A percentile compares a stretch with the other conserved stretches of the same genome.
Evolutionary conservation across 2,888 invertebrate species (phyloP).

Genomic region (Ornithoptera alexandrae): DNA sequence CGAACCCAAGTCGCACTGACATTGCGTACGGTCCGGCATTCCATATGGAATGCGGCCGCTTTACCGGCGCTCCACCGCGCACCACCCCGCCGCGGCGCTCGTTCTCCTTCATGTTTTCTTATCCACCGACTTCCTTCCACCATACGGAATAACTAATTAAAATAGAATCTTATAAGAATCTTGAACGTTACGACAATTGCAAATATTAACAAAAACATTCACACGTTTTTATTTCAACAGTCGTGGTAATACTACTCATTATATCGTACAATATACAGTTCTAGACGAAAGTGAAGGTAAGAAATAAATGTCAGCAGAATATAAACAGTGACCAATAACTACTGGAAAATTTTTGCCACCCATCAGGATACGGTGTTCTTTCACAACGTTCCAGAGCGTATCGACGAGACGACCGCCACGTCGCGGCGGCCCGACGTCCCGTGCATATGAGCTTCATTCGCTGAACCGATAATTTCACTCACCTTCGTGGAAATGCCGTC

Average conservation of each 20-base stretch:
- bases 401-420: conserved; percentile 65
- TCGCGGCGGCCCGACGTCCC: conserved; percentile 58
- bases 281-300: neutral
- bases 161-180: conserved; percentile 65
- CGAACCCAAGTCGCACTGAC: conserved; percentile 70
- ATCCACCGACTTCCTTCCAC: conserved; percentile 68
- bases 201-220: conserved; percentile 28
- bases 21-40: conserved; percentile 77
- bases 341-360: conserved; percentile 37
- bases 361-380: conserved; percentile 40
- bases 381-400: conserved; percentile 55
- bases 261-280: neutral
- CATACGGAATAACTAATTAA: conserved; percentile 72
- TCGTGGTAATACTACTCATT: neutral
- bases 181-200: conserved; percentile 33
- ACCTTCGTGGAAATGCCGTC: conserved; percentile 66
- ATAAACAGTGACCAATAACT: neutral
- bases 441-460: conserved; percentile 46
- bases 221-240: conserved; percentile 27
- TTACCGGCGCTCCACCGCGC: conserved; percentile 52
- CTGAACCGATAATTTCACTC: conserved; percentile 58
- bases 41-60: conserved; percentile 78
- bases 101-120: conserved; percentile 73
- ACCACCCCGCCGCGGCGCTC: conserved; percentile 50
- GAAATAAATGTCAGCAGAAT: neutral